Evolutionary conservation across 2,888 invertebrate species (phyloP).

Genomic region (Morpho helenor): DNA sequence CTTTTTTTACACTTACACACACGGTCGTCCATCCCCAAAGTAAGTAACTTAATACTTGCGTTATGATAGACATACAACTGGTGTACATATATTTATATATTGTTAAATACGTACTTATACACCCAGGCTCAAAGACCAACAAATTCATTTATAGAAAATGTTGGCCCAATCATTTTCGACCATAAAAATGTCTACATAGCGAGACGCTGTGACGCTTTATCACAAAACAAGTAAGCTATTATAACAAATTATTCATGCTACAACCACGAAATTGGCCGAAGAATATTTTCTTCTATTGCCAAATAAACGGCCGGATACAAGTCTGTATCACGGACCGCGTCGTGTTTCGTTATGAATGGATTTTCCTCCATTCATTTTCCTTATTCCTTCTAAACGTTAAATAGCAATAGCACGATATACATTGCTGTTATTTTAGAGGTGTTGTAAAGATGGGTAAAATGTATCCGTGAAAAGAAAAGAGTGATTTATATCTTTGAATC

Average conservation of each 20-base stretch:
- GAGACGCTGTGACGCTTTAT: conserved; percentile 4
- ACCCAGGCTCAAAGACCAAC: too few species aligned
- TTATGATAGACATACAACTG: too few species aligned
- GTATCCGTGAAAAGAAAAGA: too few species aligned
- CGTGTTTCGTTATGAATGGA: conserved; percentile 40
- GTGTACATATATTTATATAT: too few species aligned
- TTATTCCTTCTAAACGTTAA: conserved; percentile 1
- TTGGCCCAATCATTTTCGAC: too few species aligned
- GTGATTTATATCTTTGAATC: too few species aligned
- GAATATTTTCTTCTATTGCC: conserved; percentile 49
- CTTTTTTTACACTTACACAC: too few species aligned
- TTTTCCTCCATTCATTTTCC: conserved; percentile 32
- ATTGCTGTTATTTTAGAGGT: not conserved
- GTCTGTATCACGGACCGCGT: conserved; percentile 43
- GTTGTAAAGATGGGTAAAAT: too few species aligned
- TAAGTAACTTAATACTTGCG: too few species aligned
- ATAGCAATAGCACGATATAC: not conserved
- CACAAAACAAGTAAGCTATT: conserved; percentile 16
- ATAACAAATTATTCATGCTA: conserved; percentile 29
- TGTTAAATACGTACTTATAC: too few species aligned
- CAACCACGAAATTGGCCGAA: conserved; percentile 11
- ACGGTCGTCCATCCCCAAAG: too few species aligned
- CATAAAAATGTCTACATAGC: not conserved
- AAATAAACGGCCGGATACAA: conserved; percentile 47
- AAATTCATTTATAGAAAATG: too few species aligned